Conservation (phyloP, 2,113 vertebrate genomes). For the Rhynchomys soricoides region DNA sequence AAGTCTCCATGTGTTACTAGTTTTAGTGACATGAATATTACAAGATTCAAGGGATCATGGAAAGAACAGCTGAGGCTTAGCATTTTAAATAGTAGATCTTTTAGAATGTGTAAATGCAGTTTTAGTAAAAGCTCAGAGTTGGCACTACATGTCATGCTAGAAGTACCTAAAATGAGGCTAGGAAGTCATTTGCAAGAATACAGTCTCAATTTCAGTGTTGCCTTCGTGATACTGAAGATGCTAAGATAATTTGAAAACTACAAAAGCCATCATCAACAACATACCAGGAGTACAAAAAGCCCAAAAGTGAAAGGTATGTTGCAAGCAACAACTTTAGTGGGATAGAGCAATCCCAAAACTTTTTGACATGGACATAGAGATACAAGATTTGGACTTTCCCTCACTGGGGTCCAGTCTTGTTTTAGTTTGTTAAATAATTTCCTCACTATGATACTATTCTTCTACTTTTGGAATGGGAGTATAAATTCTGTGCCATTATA, state of each 20-base stretch:
- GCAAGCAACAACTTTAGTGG: not conserved
- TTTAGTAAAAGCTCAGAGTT: not conserved
- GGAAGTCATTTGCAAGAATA: not conserved
- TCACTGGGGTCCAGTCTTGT: not conserved
- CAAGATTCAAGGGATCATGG: not conserved
- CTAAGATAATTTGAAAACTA: not conserved
- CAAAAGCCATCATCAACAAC: not conserved
- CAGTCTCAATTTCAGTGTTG: not conserved
- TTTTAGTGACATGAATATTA: not conserved
- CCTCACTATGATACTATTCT: not conserved
- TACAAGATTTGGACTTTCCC: not conserved
- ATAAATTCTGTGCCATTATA: not conserved
- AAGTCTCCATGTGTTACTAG: not conserved
- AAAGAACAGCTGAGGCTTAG: not conserved
- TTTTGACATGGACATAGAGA: not conserved
- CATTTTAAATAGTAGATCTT: not conserved
- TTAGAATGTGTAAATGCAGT: not conserved
- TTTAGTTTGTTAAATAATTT: not conserved
- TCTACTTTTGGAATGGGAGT: not conserved
- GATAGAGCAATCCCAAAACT: not conserved
- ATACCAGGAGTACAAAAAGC: not conserved
- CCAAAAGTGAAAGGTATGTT: not conserved
- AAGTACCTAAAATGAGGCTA: not conserved
- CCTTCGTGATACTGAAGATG: not conserved
- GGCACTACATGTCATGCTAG: not conserved